A percentile compares a stretch with the other conserved stretches of the same genome.
Evolutionary conservation across 2,888 invertebrate species (phyloP).

Genomic region (Drosophila anceps): DNA sequence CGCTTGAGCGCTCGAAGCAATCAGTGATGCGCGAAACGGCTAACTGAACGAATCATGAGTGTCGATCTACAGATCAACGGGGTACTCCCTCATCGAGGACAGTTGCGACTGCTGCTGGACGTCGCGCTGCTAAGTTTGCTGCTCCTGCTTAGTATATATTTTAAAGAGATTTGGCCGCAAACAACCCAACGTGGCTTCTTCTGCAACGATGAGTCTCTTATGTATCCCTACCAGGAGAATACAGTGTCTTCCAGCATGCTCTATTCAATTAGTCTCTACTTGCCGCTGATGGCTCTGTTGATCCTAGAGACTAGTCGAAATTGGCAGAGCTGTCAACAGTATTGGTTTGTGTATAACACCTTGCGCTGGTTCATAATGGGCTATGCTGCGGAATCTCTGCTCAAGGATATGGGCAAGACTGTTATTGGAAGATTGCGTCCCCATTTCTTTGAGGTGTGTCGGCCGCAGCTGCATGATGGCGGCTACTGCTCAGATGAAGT

Average conservation of each 20-base stretch:
- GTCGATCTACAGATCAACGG: constrained; percentile 17
- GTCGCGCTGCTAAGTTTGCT: constrained; percentile 31
- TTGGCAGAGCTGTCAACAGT: constrained; percentile 27
- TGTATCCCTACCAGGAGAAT: constrained; percentile 69
- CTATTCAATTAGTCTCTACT: constrained; percentile 41
- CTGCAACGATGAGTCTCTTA: constrained; percentile 70
- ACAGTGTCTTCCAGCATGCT: constrained; percentile 54
- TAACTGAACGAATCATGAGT: constrained; percentile 55
- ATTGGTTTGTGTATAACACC: constrained; percentile 45
- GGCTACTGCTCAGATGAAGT: constrained; percentile 51
- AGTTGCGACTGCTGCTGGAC: constrained; percentile 47
- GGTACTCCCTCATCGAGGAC: neutral
- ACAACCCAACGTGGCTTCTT: constrained; percentile 73
- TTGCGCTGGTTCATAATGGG: constrained; percentile 68
- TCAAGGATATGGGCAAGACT: constrained; percentile 65
- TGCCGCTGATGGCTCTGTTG: constrained; percentile 52
- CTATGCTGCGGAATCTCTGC: constrained; percentile 33
- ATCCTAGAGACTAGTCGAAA: constrained; percentile 47
- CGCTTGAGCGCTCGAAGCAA: constrained; percentile 9
- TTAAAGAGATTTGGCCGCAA: constrained; percentile 29
- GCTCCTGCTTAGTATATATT: constrained; percentile 32
- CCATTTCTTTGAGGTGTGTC: constrained; percentile 73
- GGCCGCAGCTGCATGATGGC: constrained; percentile 58
- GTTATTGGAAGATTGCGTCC: constrained; percentile 73
- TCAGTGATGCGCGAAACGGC: constrained; percentile 51